Percentiles rank a stretch among this genome's conserved stretches.
phyloP scores from a whole-genome alignment of 2,113 vertebrate genomes.

The Chunga burmeisteri region DNA sequence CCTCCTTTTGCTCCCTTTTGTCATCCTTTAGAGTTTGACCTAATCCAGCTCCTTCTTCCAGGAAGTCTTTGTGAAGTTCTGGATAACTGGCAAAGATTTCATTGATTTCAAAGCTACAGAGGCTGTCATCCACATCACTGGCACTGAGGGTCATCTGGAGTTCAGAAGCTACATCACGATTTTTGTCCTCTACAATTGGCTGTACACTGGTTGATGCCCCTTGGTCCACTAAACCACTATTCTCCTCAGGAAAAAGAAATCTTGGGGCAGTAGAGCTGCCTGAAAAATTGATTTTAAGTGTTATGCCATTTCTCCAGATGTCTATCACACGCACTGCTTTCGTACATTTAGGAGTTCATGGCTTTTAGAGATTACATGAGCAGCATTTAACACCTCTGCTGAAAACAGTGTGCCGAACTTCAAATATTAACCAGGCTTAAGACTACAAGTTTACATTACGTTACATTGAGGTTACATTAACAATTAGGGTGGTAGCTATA shows the following conservation, averaged over 20 bases:
- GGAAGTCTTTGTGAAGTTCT: neutral
- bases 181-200: neutral
- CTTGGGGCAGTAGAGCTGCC: neutral
- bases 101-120: conserved; percentile 74
- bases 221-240: neutral
- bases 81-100: conserved; percentile 65
- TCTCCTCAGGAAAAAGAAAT: neutral
- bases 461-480: neutral
- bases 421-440: neutral
- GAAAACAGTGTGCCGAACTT: neutral
- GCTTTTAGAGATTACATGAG: neutral
- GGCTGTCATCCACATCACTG: conserved; percentile 49
- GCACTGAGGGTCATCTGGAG: neutral
- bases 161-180: neutral
- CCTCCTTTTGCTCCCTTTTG: neutral
- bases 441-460: too few relatives aligned
- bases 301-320: neutral
- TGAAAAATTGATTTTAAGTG: neutral
- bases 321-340: neutral
- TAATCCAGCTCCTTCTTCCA: neutral
- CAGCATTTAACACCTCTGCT: neutral
- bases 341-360: accelerated
- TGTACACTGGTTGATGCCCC: neutral
- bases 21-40: neutral
- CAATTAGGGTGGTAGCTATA: neutral